Evolutionary conservation across 2,113 vertebrate genomes (phyloP), one percentile per base, ranked within the genome.

Genomic region (Callipepla californica): DNA sequence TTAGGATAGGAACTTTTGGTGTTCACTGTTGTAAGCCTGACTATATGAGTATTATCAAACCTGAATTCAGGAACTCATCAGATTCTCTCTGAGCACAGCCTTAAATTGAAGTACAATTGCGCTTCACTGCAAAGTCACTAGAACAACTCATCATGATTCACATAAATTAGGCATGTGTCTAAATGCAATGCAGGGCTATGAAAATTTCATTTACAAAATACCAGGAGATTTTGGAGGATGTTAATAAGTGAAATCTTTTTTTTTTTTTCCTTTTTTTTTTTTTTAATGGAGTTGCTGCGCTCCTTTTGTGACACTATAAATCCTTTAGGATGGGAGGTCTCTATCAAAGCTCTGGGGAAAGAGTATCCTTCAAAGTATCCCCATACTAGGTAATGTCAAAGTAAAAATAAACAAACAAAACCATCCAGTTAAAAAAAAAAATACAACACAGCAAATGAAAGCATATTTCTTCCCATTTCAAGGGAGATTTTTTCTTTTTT

Each of bases 151-250:
- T 51, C 47, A 85, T 42, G 47, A 80, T 57, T 42, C 44, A 80
- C 42, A 51, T 82, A 84, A 93, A 84, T 89, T 87, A 91, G 34
- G 8, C 38, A 26, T 77, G 47, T 14, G 22, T 62, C 65, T 92
- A 91, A 92, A 92, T 74, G 50, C 0, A 0, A 57, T 57, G 26
- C 2, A 2, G 47, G 47, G 77, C 68, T 82, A 74, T 22, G 75
- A 92, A 92, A 87, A 89, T 48, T 67, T 55, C 55, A 83, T 87
- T 91, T 92, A 51, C 22, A 91, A 93, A 93, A 87, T 70, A 76
- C 23, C 62, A 89, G 34, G 38, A 91, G 40, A n/a, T 61, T 76
- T 70, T 77, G 34, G 22, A 83, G 61, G 47, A 80, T 3, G 22
- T 89, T 65, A 84, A n/a, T 92, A 89, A 87, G 32, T 61, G 22